Evolutionary conservation across 2,888 invertebrate genomes (phyloP).

Genomic region (Yponomeuta plumbellus): DNA sequence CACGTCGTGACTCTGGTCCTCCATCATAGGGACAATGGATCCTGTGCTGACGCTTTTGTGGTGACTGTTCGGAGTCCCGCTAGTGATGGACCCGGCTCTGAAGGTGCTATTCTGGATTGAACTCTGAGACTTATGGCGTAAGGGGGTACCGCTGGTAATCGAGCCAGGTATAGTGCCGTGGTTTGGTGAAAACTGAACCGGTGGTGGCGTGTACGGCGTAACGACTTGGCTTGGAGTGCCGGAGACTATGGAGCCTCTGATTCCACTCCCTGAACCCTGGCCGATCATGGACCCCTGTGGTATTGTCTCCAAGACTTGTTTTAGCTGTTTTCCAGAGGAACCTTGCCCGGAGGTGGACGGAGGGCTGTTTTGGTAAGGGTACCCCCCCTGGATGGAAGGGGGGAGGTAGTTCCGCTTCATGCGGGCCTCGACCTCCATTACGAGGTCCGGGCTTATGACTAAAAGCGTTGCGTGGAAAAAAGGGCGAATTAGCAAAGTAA

Average conservation of each 20-base stretch:
- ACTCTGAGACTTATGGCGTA: conserved; percentile 14
- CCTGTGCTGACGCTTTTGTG: not conserved
- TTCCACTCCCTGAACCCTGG: not conserved
- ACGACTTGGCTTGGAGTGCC: conserved; percentile 37
- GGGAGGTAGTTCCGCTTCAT: conserved; percentile 90
- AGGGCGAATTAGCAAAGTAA: conserved; percentile 33
- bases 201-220: conserved; percentile 35
- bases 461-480: conserved; percentile 36
- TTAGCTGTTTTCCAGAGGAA: conserved; percentile 43
- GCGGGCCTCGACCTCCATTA: conserved; percentile 91
- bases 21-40: not conserved
- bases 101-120: not conserved
- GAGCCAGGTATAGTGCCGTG: conserved; percentile 31
- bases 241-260: conserved; percentile 35
- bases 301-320: conserved; percentile 55
- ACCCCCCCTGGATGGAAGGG: conserved; percentile 77
- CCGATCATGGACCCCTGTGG: conserved; percentile 51
- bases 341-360: conserved; percentile 34
- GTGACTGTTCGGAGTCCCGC: conserved; percentile 18
- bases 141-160: conserved; percentile 27
- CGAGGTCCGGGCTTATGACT: conserved; percentile 93
- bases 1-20: not conserved
- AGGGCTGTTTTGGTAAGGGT: conserved; percentile 46
- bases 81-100: conserved; percentile 18
- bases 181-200: conserved; percentile 33